These are phyloP conservation scores for Arge pagana DNA, from an alignment of 2,888 invertebrate species.

Conservation along the genomic window DNA sequence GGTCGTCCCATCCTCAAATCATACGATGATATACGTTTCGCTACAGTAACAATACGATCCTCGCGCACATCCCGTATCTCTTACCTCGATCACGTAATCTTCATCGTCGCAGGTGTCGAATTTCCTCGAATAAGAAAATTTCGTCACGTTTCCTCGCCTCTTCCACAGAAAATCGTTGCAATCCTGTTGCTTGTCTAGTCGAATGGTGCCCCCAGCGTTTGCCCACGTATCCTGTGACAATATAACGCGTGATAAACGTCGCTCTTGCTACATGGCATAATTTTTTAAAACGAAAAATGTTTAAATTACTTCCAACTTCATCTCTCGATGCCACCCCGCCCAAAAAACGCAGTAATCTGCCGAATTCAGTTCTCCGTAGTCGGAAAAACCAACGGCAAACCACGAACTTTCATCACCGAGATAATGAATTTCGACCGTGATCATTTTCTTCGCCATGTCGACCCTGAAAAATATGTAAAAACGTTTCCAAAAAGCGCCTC, in stretches of 20 bases:
- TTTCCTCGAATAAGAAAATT: slow-evolving; percentile 75
- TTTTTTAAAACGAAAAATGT: neutral
- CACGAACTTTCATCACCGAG: slow-evolving; percentile 60
- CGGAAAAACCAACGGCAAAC: slow-evolving; percentile 88
- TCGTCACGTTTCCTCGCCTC: slow-evolving; percentile 64
- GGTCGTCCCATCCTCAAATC: slow-evolving; percentile 80
- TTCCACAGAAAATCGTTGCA: slow-evolving; percentile 67
- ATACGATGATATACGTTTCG: neutral
- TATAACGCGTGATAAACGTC: neutral
- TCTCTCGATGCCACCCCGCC: slow-evolving; percentile 69
- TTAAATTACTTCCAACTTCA: slow-evolving; percentile 62
- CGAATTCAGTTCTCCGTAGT: slow-evolving; percentile 72
- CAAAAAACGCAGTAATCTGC: slow-evolving; percentile 85
- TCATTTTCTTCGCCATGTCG: slow-evolving; percentile 42
- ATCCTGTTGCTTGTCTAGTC: slow-evolving; percentile 74
- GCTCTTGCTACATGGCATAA: slow-evolving; percentile 46
- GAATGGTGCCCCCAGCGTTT: slow-evolving; percentile 68
- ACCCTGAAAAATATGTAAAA: slow-evolving; percentile 36
- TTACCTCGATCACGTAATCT: slow-evolving; percentile 79
- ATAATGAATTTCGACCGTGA: slow-evolving; percentile 50
- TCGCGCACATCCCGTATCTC: too few species aligned
- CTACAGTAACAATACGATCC: too few species aligned
- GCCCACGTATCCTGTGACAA: slow-evolving; percentile 74
- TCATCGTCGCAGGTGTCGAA: slow-evolving; percentile 84
- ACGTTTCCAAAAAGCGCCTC: neutral